Conservation (phyloP, 2,888 invertebrate species). For the Cephus nigrinus region DNA sequence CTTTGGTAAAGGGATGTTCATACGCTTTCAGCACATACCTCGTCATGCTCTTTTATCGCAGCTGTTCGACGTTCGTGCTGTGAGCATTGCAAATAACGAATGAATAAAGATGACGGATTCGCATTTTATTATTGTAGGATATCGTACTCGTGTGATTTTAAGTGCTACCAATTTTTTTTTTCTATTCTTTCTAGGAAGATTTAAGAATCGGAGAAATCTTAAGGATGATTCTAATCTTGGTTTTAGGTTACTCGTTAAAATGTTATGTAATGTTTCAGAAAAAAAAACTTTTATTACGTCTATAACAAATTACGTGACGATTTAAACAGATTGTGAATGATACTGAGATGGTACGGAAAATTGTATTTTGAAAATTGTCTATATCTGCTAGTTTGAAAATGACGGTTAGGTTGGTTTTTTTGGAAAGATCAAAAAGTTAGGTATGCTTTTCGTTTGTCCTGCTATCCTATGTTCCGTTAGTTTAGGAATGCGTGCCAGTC, state of each 20-base stretch:
- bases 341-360: not conserved
- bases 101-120: not conserved
- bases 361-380: not conserved
- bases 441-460: not conserved
- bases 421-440: not conserved
- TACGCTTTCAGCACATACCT: constrained; percentile 63
- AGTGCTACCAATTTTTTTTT: not conserved
- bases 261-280: not conserved
- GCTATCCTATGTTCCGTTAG: not conserved
- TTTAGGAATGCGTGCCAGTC: constrained; percentile 33
- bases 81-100: not conserved
- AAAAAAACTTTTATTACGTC: not conserved
- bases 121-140: not conserved
- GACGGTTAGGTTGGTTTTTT: too few species aligned
- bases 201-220: not conserved
- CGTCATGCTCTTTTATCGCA: constrained; percentile 58
- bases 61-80: constrained; percentile 9
- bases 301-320: not conserved
- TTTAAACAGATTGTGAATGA: not conserved
- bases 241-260: not conserved
- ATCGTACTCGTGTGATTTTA: not conserved
- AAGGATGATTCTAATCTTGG: not conserved
- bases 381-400: not conserved
- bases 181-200: not conserved
- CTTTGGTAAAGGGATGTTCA: constrained; percentile 25